These are phyloP conservation scores for Himalopsyche japonica DNA, from an alignment of 2,888 invertebrate genomes.

Conservation along the genomic window DNA sequence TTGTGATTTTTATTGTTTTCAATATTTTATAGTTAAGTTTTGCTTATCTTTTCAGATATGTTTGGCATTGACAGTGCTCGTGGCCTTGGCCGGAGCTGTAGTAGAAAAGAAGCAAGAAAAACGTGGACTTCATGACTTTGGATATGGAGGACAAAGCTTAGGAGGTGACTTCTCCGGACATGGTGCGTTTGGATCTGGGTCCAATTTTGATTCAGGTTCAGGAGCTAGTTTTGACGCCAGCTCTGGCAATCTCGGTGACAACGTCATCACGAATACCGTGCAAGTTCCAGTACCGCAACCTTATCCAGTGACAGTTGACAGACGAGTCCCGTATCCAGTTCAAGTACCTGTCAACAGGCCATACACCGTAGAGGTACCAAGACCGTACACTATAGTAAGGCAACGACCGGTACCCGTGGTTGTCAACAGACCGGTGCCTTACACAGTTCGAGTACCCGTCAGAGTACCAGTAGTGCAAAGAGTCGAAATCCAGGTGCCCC, in stretches of 20 bases:
- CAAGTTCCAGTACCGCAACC: conserved; percentile 57
- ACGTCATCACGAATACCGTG: conserved; percentile 52
- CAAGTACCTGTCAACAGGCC: conserved; percentile 49
- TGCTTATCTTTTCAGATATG: too few species aligned
- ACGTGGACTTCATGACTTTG: conserved; percentile 22
- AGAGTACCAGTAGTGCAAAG: conserved; percentile 25
- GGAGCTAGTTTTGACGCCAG: neutral
- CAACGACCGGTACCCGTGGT: conserved; percentile 16
- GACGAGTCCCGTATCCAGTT: conserved; percentile 55
- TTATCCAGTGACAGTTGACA: conserved; percentile 57
- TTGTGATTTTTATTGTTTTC: too few species aligned
- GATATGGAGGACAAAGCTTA: conserved; percentile 8
- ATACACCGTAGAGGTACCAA: conserved; percentile 24
- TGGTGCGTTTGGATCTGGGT: neutral
- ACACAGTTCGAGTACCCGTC: conserved; percentile 35
- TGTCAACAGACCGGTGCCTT: conserved; percentile 33
- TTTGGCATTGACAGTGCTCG: too few species aligned
- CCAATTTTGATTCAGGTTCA: neutral
- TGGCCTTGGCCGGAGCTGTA: neutral
- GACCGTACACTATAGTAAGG: conserved; percentile 20
- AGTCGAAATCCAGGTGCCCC: conserved; percentile 41
- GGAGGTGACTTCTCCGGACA: neutral
- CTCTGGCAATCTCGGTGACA: neutral
- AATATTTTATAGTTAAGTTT: too few species aligned
- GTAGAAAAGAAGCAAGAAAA: conserved; percentile 26